Evolutionary conservation across 2,888 invertebrate species (phyloP).

Genomic region (Lottia gigantea): DNA sequence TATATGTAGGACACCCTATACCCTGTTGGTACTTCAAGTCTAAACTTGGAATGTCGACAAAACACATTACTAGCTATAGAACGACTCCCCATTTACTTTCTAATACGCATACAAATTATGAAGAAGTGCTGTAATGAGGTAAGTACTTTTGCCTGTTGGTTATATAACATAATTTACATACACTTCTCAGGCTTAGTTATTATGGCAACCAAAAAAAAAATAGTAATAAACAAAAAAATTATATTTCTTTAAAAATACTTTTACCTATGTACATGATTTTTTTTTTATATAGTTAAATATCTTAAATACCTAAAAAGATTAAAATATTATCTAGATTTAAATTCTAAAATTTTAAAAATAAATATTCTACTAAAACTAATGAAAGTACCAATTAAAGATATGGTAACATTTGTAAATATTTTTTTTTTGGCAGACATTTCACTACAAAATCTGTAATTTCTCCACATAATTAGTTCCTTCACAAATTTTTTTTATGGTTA

Average conservation of each 20-base stretch:
- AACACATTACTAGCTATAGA: not conserved
- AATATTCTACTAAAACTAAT: too few relatives aligned
- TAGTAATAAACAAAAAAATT: not conserved
- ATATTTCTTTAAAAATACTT: not conserved
- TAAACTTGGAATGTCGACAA: conserved; percentile 2
- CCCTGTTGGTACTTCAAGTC: conserved; percentile 8
- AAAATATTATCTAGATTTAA: too few relatives aligned
- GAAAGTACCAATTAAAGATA: too few relatives aligned
- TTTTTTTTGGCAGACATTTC: too few relatives aligned
- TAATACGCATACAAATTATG: conserved; percentile 9
- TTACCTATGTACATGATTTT: conserved; percentile 7
- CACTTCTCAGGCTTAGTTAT: conserved; percentile 5
- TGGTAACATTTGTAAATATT: too few relatives aligned
- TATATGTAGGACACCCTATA: conserved; percentile 1
- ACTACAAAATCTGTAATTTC: too few relatives aligned
- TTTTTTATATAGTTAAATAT: too few relatives aligned
- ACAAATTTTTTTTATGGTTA: too few relatives aligned
- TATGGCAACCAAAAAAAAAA: conserved; percentile 11
- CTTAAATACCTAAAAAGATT: too few relatives aligned
- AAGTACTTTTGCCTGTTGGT: conserved; percentile 3
- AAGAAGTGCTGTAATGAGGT: not conserved
- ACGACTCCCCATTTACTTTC: conserved; percentile 1
- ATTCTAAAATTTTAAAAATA: too few relatives aligned
- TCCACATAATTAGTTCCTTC: too few relatives aligned
- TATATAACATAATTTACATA: conserved; percentile 1